These are phyloP conservation scores for Dasypus novemcinctus DNA, from an alignment of 2,113 vertebrate species.

Conservation along the genomic window DNA sequence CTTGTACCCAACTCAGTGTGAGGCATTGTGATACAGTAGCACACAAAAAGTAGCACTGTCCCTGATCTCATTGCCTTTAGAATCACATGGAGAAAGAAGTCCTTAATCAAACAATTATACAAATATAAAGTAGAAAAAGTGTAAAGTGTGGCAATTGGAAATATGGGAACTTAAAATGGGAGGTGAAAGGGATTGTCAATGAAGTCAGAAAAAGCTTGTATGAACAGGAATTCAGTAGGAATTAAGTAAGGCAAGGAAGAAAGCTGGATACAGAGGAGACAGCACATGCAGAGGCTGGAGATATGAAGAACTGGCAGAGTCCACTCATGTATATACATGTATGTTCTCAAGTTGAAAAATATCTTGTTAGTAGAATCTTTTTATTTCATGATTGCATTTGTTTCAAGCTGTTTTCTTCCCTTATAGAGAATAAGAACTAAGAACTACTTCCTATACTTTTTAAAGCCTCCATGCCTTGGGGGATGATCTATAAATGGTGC, in stretches of 20 bases:
- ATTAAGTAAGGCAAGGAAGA: neutral
- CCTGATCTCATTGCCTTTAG: neutral
- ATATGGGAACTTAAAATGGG: neutral
- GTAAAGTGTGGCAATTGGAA: neutral
- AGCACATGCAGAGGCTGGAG: neutral
- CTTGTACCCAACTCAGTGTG: neutral
- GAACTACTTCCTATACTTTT: neutral
- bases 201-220: neutral
- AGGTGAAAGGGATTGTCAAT: fast-evolving
- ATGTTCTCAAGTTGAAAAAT: neutral
- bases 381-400: neutral
- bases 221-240: neutral
- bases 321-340: neutral
- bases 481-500: neutral
- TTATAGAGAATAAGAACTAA: neutral
- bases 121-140: neutral
- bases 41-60: neutral
- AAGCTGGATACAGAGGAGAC: neutral
- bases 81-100: neutral
- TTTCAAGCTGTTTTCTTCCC: neutral
- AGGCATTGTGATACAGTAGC: neutral
- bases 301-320: fast-evolving
- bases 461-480: neutral
- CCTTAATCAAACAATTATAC: neutral
- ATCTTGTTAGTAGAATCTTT: neutral